Conservation (phyloP, 2,113 vertebrate genomes). For the Carassius carassius region DNA sequence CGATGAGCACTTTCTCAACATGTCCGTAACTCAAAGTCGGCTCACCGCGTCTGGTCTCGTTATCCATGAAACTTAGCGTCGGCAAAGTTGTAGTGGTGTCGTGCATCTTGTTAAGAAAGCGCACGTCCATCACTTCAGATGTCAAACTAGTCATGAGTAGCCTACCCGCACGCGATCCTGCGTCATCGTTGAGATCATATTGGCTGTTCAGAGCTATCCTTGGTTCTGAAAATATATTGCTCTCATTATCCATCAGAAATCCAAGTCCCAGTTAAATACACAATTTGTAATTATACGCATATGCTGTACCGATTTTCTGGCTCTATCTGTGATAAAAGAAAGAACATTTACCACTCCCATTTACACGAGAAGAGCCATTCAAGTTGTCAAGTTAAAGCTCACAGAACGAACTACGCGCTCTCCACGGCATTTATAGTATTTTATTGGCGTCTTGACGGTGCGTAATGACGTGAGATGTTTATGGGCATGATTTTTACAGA, state of each 20-base stretch:
- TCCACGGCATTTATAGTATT: neutral
- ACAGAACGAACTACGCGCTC: neutral
- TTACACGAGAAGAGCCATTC: neutral
- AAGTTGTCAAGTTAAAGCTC: neutral
- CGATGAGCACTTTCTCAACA: constrained; percentile 76
- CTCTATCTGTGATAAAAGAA: neutral
- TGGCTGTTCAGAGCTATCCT: constrained; percentile 16
- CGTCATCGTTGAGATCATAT: constrained; percentile 32
- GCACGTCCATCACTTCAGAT: constrained; percentile 46
- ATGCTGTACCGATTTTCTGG: neutral
- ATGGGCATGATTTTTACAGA: neutral
- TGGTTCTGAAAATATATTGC: constrained; percentile 22
- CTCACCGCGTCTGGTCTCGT: constrained; percentile 70
- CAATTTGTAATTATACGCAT: neutral
- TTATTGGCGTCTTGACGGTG: constrained; percentile 9
- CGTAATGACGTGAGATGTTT: constrained; percentile 3
- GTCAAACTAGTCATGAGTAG: constrained; percentile 37
- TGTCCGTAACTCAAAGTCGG: constrained; percentile 75
- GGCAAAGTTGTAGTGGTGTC: constrained; percentile 37
- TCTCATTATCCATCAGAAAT: constrained; percentile 4
- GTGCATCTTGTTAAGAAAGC: constrained; percentile 18
- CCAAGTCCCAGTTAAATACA: neutral
- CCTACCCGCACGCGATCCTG: constrained; percentile 33
- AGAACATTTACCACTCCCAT: neutral
- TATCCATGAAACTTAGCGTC: constrained; percentile 50